Conservation (phyloP, 1,140 invertebrate species). For the Sycophila sp. region DNA sequence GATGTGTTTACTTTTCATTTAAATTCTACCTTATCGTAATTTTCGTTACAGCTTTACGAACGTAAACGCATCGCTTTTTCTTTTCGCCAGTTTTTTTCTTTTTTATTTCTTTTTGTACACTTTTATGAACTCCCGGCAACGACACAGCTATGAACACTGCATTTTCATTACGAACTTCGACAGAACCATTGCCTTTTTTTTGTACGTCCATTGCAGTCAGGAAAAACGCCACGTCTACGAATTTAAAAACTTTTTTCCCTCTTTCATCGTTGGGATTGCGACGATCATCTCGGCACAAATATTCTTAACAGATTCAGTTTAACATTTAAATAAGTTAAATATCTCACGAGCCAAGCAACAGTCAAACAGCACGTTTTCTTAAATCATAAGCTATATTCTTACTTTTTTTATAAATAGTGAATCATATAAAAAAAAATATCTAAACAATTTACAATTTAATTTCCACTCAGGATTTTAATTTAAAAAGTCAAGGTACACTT, state of each 20-base stretch:
- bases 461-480: background rate
- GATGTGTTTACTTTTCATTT: constrained; percentile 14
- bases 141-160: constrained; percentile 15
- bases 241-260: constrained; percentile 19
- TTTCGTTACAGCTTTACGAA: constrained; percentile 28
- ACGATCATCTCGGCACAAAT: constrained; percentile 25
- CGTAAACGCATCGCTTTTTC: constrained; percentile 32
- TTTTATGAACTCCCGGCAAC: constrained; percentile 22
- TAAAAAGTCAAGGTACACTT: constrained; percentile 23
- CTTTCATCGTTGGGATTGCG: constrained; percentile 27
- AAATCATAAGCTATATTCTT: constrained; percentile 22
- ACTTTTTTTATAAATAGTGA: no score
- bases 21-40: constrained; percentile 29
- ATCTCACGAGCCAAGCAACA: constrained; percentile 26
- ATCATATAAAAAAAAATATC: constrained; percentile 4
- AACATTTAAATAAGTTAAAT: constrained; percentile 37
- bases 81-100: no score
- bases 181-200: constrained; percentile 22
- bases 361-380: constrained; percentile 25
- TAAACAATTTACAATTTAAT: constrained; percentile 15
- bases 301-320: constrained; percentile 23
- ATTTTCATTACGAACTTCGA: constrained; percentile 2
- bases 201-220: constrained; percentile 36
- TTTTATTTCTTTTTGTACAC: constrained; percentile 35
- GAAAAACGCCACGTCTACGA: constrained; percentile 36